Conservation (phyloP, 2,113 vertebrate genomes). For the Corydoras sp. region DNA sequence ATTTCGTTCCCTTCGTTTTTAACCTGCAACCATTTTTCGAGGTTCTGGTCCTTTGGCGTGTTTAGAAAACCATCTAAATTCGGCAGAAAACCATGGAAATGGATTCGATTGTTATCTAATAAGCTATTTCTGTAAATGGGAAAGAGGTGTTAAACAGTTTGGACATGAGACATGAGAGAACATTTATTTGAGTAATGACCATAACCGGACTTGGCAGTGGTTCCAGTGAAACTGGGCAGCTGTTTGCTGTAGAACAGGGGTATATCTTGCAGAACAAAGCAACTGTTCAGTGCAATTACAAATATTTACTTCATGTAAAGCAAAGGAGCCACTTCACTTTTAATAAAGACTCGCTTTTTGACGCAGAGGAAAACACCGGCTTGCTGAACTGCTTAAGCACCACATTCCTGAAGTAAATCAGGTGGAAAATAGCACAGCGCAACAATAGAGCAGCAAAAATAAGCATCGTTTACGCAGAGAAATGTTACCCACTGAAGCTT, state of each 20-base stretch:
- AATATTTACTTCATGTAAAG: conserved; percentile 1
- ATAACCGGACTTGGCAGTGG: background rate
- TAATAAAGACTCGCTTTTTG: background rate
- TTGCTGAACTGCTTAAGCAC: background rate
- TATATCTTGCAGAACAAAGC: background rate
- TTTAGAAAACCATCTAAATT: too few species aligned
- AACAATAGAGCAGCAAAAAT: conserved; percentile 1
- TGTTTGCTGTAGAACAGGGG: background rate
- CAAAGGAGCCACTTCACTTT: background rate
- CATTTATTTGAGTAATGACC: too few species aligned
- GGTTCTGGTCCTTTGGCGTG: too few species aligned
- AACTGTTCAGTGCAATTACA: background rate
- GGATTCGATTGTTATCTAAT: too few species aligned
- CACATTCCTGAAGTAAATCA: conserved; percentile 32
- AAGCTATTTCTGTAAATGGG: too few species aligned
- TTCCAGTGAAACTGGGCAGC: background rate
- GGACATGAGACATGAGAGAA: too few species aligned
- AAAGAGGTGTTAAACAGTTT: too few species aligned
- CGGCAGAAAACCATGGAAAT: too few species aligned
- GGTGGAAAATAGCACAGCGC: conserved; percentile 9
- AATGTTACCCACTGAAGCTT: too few species aligned
- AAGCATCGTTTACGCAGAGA: too few species aligned
- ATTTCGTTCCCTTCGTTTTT: too few species aligned
- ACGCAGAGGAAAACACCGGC: conserved; percentile 11
- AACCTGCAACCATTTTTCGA: too few species aligned